Evolutionary conservation across 2,888 invertebrate genomes (phyloP).

Genomic region (Therioaphis trifolii): DNA sequence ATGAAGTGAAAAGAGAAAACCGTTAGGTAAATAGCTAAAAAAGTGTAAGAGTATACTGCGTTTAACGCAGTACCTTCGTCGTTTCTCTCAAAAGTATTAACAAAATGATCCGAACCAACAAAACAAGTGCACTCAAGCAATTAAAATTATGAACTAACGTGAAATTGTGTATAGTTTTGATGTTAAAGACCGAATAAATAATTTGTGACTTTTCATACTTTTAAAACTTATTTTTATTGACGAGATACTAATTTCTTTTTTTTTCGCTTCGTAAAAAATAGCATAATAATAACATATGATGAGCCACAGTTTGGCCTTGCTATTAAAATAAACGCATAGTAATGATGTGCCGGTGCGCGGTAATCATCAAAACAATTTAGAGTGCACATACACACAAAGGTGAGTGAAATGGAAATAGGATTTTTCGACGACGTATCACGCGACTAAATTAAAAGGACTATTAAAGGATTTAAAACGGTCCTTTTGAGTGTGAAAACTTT

Average conservation of each 20-base stretch:
- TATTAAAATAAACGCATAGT: no score
- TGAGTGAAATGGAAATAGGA: not conserved
- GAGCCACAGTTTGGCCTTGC: no score
- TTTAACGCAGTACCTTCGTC: not conserved
- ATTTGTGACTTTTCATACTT: no score
- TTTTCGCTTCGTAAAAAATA: no score
- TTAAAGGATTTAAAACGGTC: conserved; percentile 10
- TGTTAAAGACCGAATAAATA: not conserved
- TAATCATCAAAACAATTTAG: conserved; percentile 2
- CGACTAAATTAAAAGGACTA: conserved; percentile 10
- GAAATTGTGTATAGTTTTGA: conserved; percentile 12
- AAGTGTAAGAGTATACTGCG: not conserved
- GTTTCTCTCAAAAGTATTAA: conserved; percentile 26
- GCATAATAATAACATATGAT: no score
- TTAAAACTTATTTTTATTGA: no score
- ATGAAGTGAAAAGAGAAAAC: conserved; percentile 53
- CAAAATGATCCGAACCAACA: conserved; percentile 2
- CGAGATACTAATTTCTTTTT: no score
- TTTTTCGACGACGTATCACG: conserved; percentile 13
- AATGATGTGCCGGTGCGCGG: no score
- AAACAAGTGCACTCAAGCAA: conserved; percentile 27
- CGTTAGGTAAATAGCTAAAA: not conserved
- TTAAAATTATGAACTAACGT: not conserved
- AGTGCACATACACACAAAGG: not conserved
- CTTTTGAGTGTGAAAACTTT: conserved; percentile 28